phyloP scores from a whole-genome alignment of 2,888 invertebrate genomes.

The Crossocerus cetratus region DNA sequence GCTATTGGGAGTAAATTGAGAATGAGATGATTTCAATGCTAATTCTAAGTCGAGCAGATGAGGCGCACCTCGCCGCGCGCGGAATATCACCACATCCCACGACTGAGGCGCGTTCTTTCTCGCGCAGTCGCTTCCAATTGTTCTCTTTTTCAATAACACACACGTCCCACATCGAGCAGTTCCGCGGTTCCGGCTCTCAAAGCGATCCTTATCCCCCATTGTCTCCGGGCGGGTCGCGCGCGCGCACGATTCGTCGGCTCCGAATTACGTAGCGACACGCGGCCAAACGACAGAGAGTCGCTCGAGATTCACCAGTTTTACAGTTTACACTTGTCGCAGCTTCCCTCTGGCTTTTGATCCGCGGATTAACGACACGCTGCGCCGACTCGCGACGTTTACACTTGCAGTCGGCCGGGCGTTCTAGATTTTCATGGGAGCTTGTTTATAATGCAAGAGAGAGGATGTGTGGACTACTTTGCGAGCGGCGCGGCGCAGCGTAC shows the following conservation, averaged over 20 bases:
- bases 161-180: neutral
- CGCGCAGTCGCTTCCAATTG: neutral
- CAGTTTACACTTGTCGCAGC: neutral
- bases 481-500: constrained; percentile 35
- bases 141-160: constrained; percentile 1
- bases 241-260: neutral
- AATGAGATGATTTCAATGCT: no score
- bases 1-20: no score
- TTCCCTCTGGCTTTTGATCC: neutral
- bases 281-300: neutral
- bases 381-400: constrained; percentile 42
- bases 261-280: neutral
- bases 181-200: neutral
- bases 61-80: no score
- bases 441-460: constrained; percentile 71
- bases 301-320: neutral
- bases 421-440: constrained; percentile 73
- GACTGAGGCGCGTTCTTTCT: neutral
- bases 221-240: neutral
- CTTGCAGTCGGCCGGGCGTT: constrained; percentile 62
- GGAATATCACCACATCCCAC: no score
- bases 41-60: no score
- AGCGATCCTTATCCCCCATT: neutral
- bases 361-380: constrained; percentile 18
- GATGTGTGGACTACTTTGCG: constrained; percentile 69